A percentile compares a stretch with the other conserved stretches of the same genome.
Conservation (phyloP, 2,113 vertebrate species). For the Crocuta crocuta region DNA sequence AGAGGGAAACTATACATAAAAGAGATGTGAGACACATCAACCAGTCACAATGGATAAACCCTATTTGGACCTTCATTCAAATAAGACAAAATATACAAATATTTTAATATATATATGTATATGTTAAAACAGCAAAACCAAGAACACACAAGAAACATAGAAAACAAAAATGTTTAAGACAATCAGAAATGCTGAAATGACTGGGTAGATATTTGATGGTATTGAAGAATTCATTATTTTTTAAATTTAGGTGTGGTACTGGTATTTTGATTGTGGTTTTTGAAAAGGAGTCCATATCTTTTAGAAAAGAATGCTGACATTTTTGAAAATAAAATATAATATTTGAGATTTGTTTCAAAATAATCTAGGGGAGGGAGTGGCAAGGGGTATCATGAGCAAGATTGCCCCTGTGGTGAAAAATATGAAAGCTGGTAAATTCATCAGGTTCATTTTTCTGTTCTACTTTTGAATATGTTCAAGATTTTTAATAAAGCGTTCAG, state of each 20-base stretch:
- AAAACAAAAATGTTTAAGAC: neutral
- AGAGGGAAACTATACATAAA: neutral
- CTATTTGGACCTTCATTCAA: neutral
- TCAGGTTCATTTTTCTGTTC: slow-evolving; percentile 23
- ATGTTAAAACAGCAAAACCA: neutral
- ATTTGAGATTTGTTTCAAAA: neutral
- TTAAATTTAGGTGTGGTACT: neutral
- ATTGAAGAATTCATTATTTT: slow-evolving; percentile 26
- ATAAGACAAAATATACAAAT: neutral
- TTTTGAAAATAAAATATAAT: neutral
- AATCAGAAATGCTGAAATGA: neutral
- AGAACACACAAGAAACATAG: neutral
- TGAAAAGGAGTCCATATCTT: neutral
- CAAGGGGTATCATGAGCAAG: neutral
- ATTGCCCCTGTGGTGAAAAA: neutral
- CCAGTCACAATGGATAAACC: neutral
- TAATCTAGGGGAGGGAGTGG: neutral
- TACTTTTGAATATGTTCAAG: neutral
- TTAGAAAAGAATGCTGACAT: neutral
- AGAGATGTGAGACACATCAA: neutral
- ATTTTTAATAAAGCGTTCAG: slow-evolving; percentile 41
- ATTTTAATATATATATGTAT: neutral
- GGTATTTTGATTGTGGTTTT: neutral
- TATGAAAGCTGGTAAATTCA: neutral
- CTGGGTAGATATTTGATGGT: neutral